Evolutionary conservation across 2,113 vertebrate genomes (phyloP).

Genomic region (Cyanocitta stelleri): DNA sequence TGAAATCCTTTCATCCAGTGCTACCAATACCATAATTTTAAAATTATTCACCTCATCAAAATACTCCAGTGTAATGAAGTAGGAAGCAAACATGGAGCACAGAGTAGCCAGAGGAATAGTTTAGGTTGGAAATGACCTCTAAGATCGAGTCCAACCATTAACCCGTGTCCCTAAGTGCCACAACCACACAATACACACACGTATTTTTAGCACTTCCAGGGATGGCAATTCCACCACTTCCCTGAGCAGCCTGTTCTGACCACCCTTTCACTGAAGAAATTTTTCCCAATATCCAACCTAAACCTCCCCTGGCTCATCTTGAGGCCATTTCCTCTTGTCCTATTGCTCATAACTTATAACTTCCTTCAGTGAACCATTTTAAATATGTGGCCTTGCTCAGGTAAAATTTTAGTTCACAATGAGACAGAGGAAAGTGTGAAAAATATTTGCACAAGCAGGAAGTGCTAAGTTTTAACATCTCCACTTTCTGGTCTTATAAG

Average conservation of each 20-base stretch:
- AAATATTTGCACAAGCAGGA: not conserved
- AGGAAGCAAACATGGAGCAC: not conserved
- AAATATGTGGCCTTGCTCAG: rapidly evolving
- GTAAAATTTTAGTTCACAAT: not conserved
- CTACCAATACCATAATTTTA: not conserved
- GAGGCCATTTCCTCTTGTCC: not conserved
- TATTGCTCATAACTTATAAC: not conserved
- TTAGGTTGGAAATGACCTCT: not conserved
- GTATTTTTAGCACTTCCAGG: not conserved
- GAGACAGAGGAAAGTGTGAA: not conserved
- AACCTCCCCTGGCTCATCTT: not conserved
- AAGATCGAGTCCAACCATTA: not conserved
- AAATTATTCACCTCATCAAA: not conserved
- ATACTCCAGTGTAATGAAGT: rapidly evolving
- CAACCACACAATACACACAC: too few relatives aligned
- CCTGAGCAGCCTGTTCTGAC: not conserved
- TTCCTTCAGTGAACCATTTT: not conserved
- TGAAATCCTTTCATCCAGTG: not conserved
- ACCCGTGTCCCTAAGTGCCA: not conserved
- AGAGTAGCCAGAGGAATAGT: not conserved
- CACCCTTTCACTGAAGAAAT: not conserved
- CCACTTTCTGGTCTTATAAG: not conserved
- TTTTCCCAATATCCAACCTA: not conserved
- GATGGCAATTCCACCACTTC: not conserved
- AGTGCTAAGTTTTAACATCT: not conserved